Base-by-base conservation (phyloP, 2,888 invertebrate species). In the Latrodectus elegans region DNA sequence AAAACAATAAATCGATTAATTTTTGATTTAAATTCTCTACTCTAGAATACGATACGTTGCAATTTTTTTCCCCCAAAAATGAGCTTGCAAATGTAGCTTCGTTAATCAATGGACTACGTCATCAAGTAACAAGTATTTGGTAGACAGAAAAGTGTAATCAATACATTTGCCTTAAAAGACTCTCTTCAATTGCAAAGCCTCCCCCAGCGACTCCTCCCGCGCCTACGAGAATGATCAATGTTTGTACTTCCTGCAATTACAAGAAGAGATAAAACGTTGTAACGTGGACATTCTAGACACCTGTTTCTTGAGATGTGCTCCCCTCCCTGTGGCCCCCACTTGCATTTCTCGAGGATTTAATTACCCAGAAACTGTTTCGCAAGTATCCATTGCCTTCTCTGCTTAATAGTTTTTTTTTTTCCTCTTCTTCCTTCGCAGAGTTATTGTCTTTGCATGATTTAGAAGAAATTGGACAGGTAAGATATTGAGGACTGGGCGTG, bases 221-320 rank as follows among this genome's bases (percentile, higher is more conserved):
- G 82, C 82, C 76, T 60, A 38, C 60, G 38, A 17, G 55, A 67
- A 65, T 75, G 68, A 82, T 71, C 82, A 60, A 68, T 83, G 76
- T 76, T 81, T 81, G 64, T 65, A 85, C 77, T 84, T 84, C 84
- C 84, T 84, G 53, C 84, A 78, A 84, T 84, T 78, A 84, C 78
- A 15, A 22, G 17, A n/a, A 17, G 49, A 79, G 79, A 65, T 65
- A 78, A 84, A 51, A 38, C 38, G 38, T 12, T 26, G 38, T 60
- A 53, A 26, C 49, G 77, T 65, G 60, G 65, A 67, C 38, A 38
- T 38, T 38, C 17, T 64, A 38, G 65, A 84, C 77, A 85, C 79
- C 74, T 79, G 79, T 85, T 70, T 79, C 72, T 64, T 72, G 51
- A 49, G 17, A 38, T 51, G 60, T 26, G 9, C 52, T 67, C 8